Evolutionary conservation across 2,797 vertebrate species (phyloP), one percentile per base, ranked within the genome.

Genomic region (Cygnus olor): DNA sequence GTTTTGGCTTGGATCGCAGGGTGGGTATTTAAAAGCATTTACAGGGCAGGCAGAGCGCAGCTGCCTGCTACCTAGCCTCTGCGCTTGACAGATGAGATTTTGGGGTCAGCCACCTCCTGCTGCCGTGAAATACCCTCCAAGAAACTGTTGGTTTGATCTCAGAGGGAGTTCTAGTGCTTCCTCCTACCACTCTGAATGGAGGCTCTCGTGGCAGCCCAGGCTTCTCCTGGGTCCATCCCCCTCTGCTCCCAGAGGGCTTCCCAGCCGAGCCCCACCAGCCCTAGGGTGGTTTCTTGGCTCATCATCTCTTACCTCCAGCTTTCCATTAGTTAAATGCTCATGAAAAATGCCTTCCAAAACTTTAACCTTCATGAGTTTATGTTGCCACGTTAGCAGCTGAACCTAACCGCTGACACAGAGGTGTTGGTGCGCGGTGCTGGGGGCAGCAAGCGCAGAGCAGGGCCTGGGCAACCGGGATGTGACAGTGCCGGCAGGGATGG

Each of bases 1-100:
- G 1, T 11, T 28, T 53, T n/a, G 63, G 25, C 16, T 49, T 15
- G 20, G 68, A n/a, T 45, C 45, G 5, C 4, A 25, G 40, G 0
- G 4, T 1, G 25, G 1, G 1, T 22, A 6, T 20, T 27, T 58
- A 7, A 5, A 0, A 0, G 22, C 27, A 1, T 14, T 28, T 22
- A 25, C 51, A 74, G 44, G 28, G 65, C 0, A 8, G 42, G 77
- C 27, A 38, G 16, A 54, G 5, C 12, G 19, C 7, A 24, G 25
- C 72, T 54, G 64, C 74, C 47, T 1, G 0, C 19, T 20, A 16
- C 38, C 69, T 54, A 17, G 1, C 18, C 4, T 0, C 16, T 11
- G 0, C 0, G 0, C 4, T 14, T 16, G 57, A 42, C 42, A 73
- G 34, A 1, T 6, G 64, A 42, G 60, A 5, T 9, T 30, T 2